These are phyloP conservation scores for Brachyalestes nurse DNA, from an alignment of 2,797 vertebrate genomes.

Conservation along the genomic window DNA sequence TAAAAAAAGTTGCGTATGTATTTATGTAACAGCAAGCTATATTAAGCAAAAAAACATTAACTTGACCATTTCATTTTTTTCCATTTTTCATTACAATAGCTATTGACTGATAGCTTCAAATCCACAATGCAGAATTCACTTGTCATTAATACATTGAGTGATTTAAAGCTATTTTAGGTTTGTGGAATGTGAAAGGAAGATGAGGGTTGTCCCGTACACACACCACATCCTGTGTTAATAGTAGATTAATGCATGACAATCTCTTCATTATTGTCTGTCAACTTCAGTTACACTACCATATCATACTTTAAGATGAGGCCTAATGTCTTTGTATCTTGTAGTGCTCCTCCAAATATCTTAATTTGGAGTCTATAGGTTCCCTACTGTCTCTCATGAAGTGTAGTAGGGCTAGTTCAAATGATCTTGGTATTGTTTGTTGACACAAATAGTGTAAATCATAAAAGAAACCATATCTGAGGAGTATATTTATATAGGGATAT, in stretches of 20 bases:
- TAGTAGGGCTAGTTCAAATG: slow-evolving; percentile 46
- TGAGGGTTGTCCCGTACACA: slow-evolving; percentile 21
- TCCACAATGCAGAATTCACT: slow-evolving; percentile 10
- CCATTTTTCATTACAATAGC: slow-evolving; percentile 30
- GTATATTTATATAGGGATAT: slow-evolving; percentile 74
- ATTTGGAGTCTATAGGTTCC: slow-evolving; percentile 47
- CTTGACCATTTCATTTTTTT: slow-evolving; percentile 43
- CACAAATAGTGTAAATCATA: slow-evolving; percentile 44
- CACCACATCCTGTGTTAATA: slow-evolving; percentile 64
- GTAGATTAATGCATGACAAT: slow-evolving; percentile 88
- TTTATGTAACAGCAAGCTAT: slow-evolving; percentile 64
- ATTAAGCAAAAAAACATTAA: slow-evolving; percentile 64
- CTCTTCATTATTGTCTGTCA: slow-evolving; percentile 72
- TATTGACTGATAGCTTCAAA: slow-evolving; percentile 39
- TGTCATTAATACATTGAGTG: not conserved
- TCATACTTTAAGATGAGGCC: slow-evolving; percentile 53
- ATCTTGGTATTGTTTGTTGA: slow-evolving; percentile 54
- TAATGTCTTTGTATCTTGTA: slow-evolving; percentile 35
- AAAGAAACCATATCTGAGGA: slow-evolving; percentile 65
- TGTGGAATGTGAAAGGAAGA: not conserved
- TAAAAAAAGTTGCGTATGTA: slow-evolving; percentile 57
- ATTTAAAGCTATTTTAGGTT: slow-evolving; percentile 13
- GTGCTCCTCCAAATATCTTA: slow-evolving; percentile 35
- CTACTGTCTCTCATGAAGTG: slow-evolving; percentile 30
- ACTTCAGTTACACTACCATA: slow-evolving; percentile 64